Evolutionary conservation across 2,113 vertebrate species (phyloP).

Genomic region (Galbula dea): DNA sequence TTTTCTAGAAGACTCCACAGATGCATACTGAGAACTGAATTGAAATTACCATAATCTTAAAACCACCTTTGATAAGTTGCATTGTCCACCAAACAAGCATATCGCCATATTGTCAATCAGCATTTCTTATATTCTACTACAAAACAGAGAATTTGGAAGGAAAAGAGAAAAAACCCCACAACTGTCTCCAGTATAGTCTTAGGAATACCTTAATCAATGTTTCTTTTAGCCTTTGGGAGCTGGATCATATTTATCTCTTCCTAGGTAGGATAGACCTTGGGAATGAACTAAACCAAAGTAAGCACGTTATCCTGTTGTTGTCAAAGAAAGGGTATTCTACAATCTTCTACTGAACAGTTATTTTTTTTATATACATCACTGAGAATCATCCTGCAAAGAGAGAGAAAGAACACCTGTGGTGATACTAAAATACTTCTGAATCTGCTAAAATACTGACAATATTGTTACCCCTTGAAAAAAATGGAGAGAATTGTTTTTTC

Average conservation of each 20-base stretch:
- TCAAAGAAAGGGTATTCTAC: background rate
- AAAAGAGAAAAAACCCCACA: background rate
- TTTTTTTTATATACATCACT: background rate
- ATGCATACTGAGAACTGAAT: background rate
- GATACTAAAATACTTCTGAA: background rate
- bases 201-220: background rate
- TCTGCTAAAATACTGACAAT: background rate
- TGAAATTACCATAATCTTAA: background rate
- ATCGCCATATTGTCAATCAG: background rate
- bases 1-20: background rate
- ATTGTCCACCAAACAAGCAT: background rate
- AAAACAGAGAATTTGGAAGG: background rate
- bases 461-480: background rate
- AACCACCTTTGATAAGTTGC: background rate
- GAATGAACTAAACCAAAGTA: background rate
- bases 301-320: background rate
- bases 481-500: background rate
- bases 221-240: background rate
- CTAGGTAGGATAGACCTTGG: background rate
- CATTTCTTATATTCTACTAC: background rate
- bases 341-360: background rate
- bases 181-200: background rate
- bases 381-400: background rate
- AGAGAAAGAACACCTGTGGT: background rate
- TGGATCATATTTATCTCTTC: background rate